phyloP scores from a whole-genome alignment of 1,140 invertebrate genomes.

The Zaprionus ornatus region DNA sequence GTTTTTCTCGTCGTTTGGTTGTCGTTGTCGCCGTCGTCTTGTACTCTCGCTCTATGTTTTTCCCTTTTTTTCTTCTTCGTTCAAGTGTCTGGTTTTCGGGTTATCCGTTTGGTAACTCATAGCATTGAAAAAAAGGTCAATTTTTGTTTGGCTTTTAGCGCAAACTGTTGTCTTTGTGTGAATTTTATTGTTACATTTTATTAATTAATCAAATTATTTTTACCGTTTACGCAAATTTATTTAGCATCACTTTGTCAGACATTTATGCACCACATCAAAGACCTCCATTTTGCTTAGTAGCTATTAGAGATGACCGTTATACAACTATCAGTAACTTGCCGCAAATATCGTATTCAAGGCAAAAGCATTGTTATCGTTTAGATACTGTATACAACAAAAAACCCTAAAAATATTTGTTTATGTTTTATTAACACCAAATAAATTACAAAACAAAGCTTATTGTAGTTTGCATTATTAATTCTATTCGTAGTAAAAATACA shows the following conservation, averaged over 20 bases:
- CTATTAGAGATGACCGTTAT: constrained; percentile 36
- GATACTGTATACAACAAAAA: neutral
- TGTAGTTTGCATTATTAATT: neutral
- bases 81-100: constrained; percentile 69
- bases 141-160: constrained; percentile 45
- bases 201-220: constrained; percentile 71
- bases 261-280: constrained; percentile 82
- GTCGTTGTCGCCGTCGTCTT: constrained; percentile 57
- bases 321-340: neutral
- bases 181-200: constrained; percentile 56
- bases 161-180: constrained; percentile 53
- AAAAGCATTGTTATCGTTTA: neutral
- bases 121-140: constrained; percentile 66
- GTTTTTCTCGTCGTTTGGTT: constrained; percentile 75
- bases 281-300: constrained; percentile 83
- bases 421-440: neutral
- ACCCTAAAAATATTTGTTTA: neutral
- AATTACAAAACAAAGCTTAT: neutral
- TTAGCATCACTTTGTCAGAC: constrained; percentile 75
- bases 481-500: neutral
- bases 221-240: constrained; percentile 80
- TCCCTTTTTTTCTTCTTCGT: constrained; percentile 78
- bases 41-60: constrained; percentile 73
- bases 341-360: constrained; percentile 5
- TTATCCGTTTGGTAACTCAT: constrained; percentile 65